Evolutionary conservation across 2,888 invertebrate genomes (phyloP).

Genomic region (Geotrupes spiniger): DNA sequence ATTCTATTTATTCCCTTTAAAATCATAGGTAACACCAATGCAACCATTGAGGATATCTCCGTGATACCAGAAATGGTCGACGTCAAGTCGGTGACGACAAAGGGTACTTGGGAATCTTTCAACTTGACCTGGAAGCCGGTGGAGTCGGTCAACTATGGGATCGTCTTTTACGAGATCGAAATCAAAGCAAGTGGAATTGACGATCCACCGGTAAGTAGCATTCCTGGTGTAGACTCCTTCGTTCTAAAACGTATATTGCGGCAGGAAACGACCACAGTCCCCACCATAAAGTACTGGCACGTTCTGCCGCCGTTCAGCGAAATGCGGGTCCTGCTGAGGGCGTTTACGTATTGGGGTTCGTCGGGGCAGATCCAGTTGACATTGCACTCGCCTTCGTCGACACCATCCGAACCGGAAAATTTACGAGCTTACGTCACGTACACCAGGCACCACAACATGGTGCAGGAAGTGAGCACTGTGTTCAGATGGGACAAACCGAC

Average conservation of each 20-base stretch:
- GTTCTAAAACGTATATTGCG: slow-evolving; percentile 2
- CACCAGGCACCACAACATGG: slow-evolving; percentile 33
- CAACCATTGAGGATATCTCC: slow-evolving; percentile 46
- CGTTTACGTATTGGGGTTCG: slow-evolving; percentile 85
- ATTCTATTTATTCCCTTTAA: slow-evolving; percentile 3
- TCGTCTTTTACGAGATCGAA: slow-evolving; percentile 79
- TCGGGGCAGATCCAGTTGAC: slow-evolving; percentile 61
- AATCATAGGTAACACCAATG: slow-evolving; percentile 11
- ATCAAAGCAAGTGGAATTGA: slow-evolving; percentile 45
- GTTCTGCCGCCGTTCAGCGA: slow-evolving; percentile 66
- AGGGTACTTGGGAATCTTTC: slow-evolving; percentile 77
- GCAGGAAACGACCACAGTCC: slow-evolving; percentile 22
- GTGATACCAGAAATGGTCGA: slow-evolving; percentile 75
- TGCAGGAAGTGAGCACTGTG: slow-evolving; percentile 54
- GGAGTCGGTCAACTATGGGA: slow-evolving; percentile 72
- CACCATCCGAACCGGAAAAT: slow-evolving; percentile 71
- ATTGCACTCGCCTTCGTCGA: slow-evolving; percentile 76
- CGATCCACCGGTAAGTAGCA: slow-evolving; percentile 52
- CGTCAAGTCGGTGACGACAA: slow-evolving; percentile 63
- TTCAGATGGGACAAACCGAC: slow-evolving; percentile 80
- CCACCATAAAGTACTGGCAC: slow-evolving; percentile 55
- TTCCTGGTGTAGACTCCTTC: slow-evolving; percentile 4
- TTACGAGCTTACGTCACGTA: slow-evolving; percentile 72
- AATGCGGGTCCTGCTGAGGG: slow-evolving; percentile 71
- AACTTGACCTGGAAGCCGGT: slow-evolving; percentile 81